Base-by-base conservation (phyloP, 2,113 vertebrate genomes). In the Pongo abelii region DNA sequence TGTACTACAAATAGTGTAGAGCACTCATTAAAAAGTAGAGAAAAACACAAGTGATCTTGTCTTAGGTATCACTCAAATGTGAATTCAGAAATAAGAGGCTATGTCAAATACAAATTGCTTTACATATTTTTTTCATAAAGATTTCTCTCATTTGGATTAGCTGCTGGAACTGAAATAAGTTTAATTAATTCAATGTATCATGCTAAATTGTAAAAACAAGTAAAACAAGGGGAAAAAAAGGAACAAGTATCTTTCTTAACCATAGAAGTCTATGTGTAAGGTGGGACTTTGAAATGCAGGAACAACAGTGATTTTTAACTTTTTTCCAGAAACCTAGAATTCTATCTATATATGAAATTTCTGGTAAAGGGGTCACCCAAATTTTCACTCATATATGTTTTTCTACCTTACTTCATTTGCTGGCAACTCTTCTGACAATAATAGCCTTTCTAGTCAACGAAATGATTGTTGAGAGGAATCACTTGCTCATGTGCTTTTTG, bases 1-100 rank as follows among this genome's bases (percentile, higher is more conserved):
- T 87, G 35, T 69, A 48, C 55, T 93, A 57, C 93, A 85, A 93
- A 85, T 48, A 69, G 86, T 25, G 43, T 64, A 43, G 84, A 59
- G 23, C 32, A 55, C 77, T 97, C 80, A 96, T 95, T 98, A 97
- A 97, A 93, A 97, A 96, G 94, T 55, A 85, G 30, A 89, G 69
- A 50, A 70, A 97, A 96, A 79, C 30, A 93, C 35, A 97, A 93
- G 38, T n/a, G 61, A 50, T 35, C 40, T 83, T 81, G 43, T 78
- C 48, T 92, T 40, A 55, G 79, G 96, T 97, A 85, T 89, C 92
- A 85, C 64, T 72, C 80, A 91, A 93, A 85, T 32, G 23, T 74
- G 84, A 87, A 79, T 94, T 89, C 59, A 79, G 50, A 79, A 97
- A 61, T n/a, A 90, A 77, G 93, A 70, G 23, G 3, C 46, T 32